These are phyloP conservation scores for Heteronetta atricapilla DNA, from an alignment of 2,113 vertebrate species.

Conservation along the genomic window DNA sequence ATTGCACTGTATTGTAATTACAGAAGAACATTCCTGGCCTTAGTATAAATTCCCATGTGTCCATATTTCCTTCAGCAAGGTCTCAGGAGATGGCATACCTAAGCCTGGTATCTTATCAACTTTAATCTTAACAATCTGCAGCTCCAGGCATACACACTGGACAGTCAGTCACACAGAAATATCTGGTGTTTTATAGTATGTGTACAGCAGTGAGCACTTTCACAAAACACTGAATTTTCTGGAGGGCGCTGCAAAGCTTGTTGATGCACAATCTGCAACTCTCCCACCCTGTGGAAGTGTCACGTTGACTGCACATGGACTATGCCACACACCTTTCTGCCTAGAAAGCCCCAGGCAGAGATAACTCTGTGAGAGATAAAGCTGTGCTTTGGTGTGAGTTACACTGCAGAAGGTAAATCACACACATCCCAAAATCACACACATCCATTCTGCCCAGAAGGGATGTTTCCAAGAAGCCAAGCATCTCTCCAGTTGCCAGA, in stretches of 20 bases:
- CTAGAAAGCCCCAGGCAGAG: not conserved
- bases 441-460: not conserved
- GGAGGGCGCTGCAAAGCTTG: not conserved
- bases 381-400: not conserved
- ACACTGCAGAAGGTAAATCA: not conserved
- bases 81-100: not conserved
- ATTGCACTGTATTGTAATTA: not conserved
- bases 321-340: not conserved
- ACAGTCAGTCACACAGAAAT: not conserved
- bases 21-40: not conserved
- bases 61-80: not conserved
- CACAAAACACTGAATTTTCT: not conserved
- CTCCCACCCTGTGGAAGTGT: rapidly evolving
- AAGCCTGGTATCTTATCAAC: not conserved
- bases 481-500: not conserved
- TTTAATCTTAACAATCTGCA: not conserved
- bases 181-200: not conserved
- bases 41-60: rapidly evolving
- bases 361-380: not conserved
- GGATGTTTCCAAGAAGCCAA: not conserved
- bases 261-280: not conserved
- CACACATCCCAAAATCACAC: not conserved
- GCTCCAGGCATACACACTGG: not conserved
- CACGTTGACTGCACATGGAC: not conserved
- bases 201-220: not conserved